phyloP scores from a whole-genome alignment of 2,113 vertebrate genomes.

The Fregetta grallaria region DNA sequence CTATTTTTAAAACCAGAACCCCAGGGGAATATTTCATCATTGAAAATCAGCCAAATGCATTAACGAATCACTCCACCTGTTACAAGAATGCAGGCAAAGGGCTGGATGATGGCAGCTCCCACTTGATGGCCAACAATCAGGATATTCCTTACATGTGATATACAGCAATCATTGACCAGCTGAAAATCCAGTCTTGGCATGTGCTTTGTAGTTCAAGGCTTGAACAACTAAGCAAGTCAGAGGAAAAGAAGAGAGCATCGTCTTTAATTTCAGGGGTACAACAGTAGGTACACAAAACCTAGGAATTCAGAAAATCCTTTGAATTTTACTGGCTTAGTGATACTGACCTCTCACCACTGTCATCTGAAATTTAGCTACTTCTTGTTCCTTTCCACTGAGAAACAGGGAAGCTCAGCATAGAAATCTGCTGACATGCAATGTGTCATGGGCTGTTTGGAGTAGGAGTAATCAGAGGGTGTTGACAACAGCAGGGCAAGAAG shows the following conservation, averaged over 20 bases:
- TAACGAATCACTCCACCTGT: slow-evolving; percentile 57
- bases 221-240: background rate
- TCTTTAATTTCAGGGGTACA: background rate
- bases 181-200: slow-evolving; percentile 7
- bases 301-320: background rate
- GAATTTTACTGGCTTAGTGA: background rate
- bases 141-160: slow-evolving; percentile 10
- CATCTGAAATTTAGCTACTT: background rate
- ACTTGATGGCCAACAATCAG: background rate
- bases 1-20: slow-evolving; percentile 61
- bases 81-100: slow-evolving; percentile 44
- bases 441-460: background rate
- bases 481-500: slow-evolving; percentile 25
- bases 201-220: background rate
- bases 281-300: background rate
- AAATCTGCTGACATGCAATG: background rate
- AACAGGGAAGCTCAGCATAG: background rate
- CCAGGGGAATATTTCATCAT: background rate
- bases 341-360: background rate
- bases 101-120: slow-evolving; percentile 5
- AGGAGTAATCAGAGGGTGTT: background rate
- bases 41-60: slow-evolving; percentile 55
- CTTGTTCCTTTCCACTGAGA: background rate
- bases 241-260: background rate
- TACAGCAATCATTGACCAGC: background rate